Base-by-base conservation (phyloP, 2,113 vertebrate species). In the Dicerorhinus sumatrensis region DNA sequence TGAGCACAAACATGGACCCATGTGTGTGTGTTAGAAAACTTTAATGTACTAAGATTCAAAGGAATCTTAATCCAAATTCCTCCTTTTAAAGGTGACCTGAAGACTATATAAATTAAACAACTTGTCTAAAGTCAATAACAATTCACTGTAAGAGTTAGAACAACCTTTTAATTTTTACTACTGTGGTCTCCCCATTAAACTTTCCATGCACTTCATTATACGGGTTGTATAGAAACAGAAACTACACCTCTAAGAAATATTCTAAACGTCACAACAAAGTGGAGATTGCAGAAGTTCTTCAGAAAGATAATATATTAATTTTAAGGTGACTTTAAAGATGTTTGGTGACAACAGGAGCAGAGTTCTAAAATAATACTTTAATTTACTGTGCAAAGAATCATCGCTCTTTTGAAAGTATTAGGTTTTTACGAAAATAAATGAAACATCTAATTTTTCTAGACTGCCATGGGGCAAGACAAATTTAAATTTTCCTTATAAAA, bases 361-460 rank as follows among this genome's bases (percentile, higher is more conserved):
- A n/a, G 29, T 20, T 88, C 21, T 88, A 72, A 92, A 96, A n/a
- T 73, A 67, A 84, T 39, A 82, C 13, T 16, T 70, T 93, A 91
- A 97, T 93, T 96, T 93, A 9, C 31, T 89, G 21, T 81, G 18
- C 31, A 93, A 73, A 70, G 48, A 89, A 76, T 58, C 4, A 12
- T 58, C 12, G 7, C 6, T 25, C 20, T 70, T 42, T 76, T 93
- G 58, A 88, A 98, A 60, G 27, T 60, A 23, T 81, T 96, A 84
- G 39, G 29, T 91, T 31, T 93, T 96, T 94, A 93, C 77, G 67
- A 86, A 96, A 84, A 97, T 72, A 97, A 96, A 96, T 84, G 91
- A 84, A 77, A 84, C 56, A 58, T 75, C 39, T 83, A 67, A 76
- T 73, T 86, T 96, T 72, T 96, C 62, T 83, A 83, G 73, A 77